Percentiles rank a stretch among this genome's conserved stretches.
Evolutionary conservation across 1,140 invertebrate genomes (phyloP).

Genomic region (Diabrotica virgifera): DNA sequence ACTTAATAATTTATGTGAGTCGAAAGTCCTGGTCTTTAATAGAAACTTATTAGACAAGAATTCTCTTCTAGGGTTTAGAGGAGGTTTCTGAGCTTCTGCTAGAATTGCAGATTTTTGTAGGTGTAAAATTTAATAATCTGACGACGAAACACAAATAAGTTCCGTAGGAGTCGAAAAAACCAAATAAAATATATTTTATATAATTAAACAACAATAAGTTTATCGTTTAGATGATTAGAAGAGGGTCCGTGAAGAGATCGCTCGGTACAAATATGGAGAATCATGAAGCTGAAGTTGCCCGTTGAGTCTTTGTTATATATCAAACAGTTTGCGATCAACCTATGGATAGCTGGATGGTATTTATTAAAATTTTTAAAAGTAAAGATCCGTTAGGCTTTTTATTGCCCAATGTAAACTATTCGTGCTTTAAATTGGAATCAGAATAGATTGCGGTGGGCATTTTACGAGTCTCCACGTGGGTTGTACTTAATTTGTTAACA

Average conservation of each 20-base stretch:
- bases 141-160: background rate
- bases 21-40: too few species aligned
- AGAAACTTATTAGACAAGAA: too few species aligned
- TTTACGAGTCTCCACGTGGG: too few species aligned
- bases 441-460: too few species aligned
- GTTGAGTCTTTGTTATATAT: background rate
- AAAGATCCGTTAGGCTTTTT: background rate
- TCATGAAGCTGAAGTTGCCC: background rate
- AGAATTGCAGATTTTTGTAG: conserved; percentile 6
- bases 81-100: too few species aligned
- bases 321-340: background rate
- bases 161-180: background rate
- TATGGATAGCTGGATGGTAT: background rate
- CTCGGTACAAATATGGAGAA: background rate
- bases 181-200: background rate
- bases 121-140: background rate
- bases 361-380: conserved; percentile 1
- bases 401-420: background rate
- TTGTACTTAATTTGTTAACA: too few species aligned
- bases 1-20: too few species aligned
- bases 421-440: too few species aligned
- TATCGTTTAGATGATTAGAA: background rate
- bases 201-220: conserved; percentile 1
- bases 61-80: too few species aligned
- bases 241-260: background rate